Percentiles rank a stretch among this genome's conserved stretches.
Conservation (phyloP, 2,888 invertebrate genomes). For the Hemistola chrysoprasaria region DNA sequence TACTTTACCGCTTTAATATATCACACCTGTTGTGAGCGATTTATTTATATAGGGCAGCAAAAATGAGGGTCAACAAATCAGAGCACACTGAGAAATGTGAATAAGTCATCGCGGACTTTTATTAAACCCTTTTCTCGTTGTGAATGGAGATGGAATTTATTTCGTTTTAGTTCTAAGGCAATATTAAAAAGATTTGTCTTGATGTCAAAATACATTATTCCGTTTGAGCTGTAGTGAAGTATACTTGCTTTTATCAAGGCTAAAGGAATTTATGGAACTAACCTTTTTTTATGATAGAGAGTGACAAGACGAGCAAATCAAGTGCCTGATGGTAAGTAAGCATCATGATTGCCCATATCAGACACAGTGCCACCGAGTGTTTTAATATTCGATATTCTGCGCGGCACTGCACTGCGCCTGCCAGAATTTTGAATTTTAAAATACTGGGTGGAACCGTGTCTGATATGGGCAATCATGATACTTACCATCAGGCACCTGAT, state of each 20-base stretch:
- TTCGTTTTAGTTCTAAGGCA: conserved; percentile 5
- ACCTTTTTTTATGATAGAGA: too few species aligned
- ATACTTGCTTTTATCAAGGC: conserved; percentile 4
- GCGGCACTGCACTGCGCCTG: too few species aligned
- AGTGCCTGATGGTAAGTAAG: too few species aligned
- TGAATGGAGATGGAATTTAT: conserved; percentile 13
- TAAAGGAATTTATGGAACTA: background rate
- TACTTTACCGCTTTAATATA: conserved; percentile 24
- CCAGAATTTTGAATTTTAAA: too few species aligned
- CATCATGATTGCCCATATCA: too few species aligned
- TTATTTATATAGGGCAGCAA: conserved; percentile 27
- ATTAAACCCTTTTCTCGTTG: conserved; percentile 21
- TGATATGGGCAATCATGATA: too few species aligned
- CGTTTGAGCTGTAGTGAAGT: conserved; percentile 4
- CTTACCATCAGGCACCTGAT: too few species aligned
- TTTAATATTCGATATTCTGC: too few species aligned
- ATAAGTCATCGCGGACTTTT: conserved; percentile 28
- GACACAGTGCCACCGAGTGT: too few species aligned
- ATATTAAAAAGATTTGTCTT: conserved; percentile 5
- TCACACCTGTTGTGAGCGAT: conserved; percentile 28
- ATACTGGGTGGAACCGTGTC: too few species aligned
- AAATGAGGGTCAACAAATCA: conserved; percentile 33
- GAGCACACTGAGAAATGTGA: conserved; percentile 25
- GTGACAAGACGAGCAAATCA: too few species aligned
- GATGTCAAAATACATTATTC: conserved; percentile 16